Percentiles rank a stretch among this genome's conserved stretches.
These are phyloP conservation scores for Epinephelus fuscoguttatus DNA, from an alignment of 2,113 vertebrate genomes.

Conservation along the genomic window DNA sequence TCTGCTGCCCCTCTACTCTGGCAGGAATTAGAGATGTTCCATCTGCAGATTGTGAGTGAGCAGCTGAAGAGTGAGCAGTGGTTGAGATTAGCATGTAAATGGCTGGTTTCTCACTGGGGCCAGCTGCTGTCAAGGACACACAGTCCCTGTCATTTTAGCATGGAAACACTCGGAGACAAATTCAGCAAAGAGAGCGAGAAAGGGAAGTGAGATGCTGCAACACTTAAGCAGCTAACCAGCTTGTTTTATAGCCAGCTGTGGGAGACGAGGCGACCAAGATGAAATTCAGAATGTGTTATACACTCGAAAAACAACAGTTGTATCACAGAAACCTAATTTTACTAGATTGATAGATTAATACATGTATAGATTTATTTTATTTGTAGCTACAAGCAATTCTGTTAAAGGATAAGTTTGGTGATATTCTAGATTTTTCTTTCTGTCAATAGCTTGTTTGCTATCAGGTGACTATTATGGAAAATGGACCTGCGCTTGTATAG, in stretches of 20 bases:
- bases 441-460: not conserved
- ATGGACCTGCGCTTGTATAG: too few relatives aligned
- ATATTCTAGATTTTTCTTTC: not conserved
- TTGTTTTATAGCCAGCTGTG: slow-evolving; percentile 24
- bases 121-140: slow-evolving; percentile 79
- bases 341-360: too few relatives aligned
- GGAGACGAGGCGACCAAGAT: not conserved
- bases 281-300: not conserved
- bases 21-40: slow-evolving; percentile 64
- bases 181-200: slow-evolving; percentile 22
- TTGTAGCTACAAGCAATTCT: not conserved
- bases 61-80: slow-evolving; percentile 62
- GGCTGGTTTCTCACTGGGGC: slow-evolving; percentile 66
- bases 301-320: not conserved
- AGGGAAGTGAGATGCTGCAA: slow-evolving; percentile 22
- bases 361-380: too few relatives aligned
- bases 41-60: slow-evolving; percentile 54
- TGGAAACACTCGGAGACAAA: slow-evolving; percentile 37
- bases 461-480: too few relatives aligned
- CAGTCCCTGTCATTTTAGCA: slow-evolving; percentile 64
- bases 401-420: not conserved
- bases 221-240: slow-evolving; percentile 10
- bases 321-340: not conserved
- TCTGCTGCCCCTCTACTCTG: slow-evolving; percentile 5
- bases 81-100: slow-evolving; percentile 81